Base-by-base conservation (phyloP, 2,888 invertebrate species). In the Hydrotaea diabolus region DNA sequence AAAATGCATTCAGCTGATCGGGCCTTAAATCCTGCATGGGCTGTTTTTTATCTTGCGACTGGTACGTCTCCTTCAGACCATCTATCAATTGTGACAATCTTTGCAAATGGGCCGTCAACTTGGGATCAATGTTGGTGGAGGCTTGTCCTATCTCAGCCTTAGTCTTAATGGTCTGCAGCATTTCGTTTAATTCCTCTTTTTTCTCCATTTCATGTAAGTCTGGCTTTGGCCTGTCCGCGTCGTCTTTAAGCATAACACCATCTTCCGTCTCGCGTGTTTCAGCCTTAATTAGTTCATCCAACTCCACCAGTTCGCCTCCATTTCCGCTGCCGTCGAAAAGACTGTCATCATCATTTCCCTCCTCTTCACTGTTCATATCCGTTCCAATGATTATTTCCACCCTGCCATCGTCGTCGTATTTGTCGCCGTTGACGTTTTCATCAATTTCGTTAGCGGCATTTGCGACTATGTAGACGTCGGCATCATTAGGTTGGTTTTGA, bases 1-100 rank as follows among this genome's bases (percentile, higher is more conserved):
- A 79, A 62, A 92, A 92, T 1, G 92, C 92, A 86, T 93, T 93
- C 43, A 93, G 74, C 55, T 93, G 92, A 87, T 92, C 92, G 0
- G 93, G 92, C 1, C 91, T 87, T 80, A 93, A 82, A 4, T 92
- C 92, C 43, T 82, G 73, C 7, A 87, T 80, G 17, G 87, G 88
- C 0, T 88, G 86, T 3, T 88, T 87, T 7, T 78, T 82, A 0
- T 89, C 88, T 0, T 89, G 88, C 23, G 88, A 88, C 59, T 90
- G 89, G 78, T 92, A 92, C 0, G 89, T 91, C 79, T 91, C 87
- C 82, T 92, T 90, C 0, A 93, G 85, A 21, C 92, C 92, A 86
- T 92, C 91, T 71, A 92, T 91, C 3, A 93, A 76, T 75, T 93
- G 93, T 0, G 93, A 91, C 0, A 93, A 78, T 13, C 92, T 87